Base-by-base conservation (phyloP, 2,888 invertebrate species). In the Sarcophaga rosellei region DNA sequence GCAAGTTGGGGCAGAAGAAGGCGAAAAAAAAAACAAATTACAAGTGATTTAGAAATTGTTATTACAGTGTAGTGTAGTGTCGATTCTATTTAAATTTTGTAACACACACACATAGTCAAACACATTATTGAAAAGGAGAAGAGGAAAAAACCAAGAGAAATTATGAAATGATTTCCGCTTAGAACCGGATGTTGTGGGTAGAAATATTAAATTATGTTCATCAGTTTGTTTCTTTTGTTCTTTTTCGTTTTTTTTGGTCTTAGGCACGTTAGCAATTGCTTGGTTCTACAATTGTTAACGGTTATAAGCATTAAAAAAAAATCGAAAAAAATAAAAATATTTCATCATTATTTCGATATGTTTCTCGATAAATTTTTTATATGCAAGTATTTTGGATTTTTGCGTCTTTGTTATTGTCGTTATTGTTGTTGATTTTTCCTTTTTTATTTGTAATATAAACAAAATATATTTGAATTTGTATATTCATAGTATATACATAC, bases 111-210 rank as follows among this genome's bases (percentile, higher is more conserved):
- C 61, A 20, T 21, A 21, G 61, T 57, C 17, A 17, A n/a, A 17
- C 57, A 17, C 6, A 57, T 57, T 15, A 6, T 17, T 57, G 57
- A 17, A n/a, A 57, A 57, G 73, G n/a, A 35, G 44, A 4, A 68
- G 68, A 35, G 47, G 21, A 10, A 8, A 44, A 25, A 20, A 68
- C 47, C 12, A 47, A 53, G 53, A 53, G 17, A 53, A 53, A 53
- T 53, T 10, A 35, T 35, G 8, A 10, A 59, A 62, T 59, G 45
- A 25, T 69, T 79, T 79, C 74, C 78, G 83, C 20, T 63, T 59
- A 12, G 17, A 78, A 59, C 25, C 78, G 83, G 78, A 84, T 74
- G 21, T 79, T 84, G 74, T 72, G 74, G 47, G 63, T 62, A 69
- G 25, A 62, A 69, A 63, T 73, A 73, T 57, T 53, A 45, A 68